Evolutionary conservation across 2,113 vertebrate species (phyloP).

Genomic region (Xenus cinereus): DNA sequence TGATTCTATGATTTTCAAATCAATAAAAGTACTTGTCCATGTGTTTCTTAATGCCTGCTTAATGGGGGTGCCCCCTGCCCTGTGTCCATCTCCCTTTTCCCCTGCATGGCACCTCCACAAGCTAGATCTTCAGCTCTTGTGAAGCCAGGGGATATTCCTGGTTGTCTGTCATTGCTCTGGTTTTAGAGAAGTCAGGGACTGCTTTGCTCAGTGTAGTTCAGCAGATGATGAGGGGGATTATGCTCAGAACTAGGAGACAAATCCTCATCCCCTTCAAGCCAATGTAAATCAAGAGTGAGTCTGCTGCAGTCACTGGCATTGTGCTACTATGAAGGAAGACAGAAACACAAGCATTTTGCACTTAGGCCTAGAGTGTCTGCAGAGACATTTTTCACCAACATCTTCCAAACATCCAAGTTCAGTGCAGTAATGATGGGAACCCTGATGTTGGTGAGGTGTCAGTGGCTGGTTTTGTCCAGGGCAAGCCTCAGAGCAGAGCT

Average conservation of each 20-base stretch:
- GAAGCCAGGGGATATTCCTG: background rate
- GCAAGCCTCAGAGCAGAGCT: background rate
- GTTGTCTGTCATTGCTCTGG: background rate
- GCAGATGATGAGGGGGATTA: background rate
- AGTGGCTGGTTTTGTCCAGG: background rate
- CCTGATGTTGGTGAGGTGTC: background rate
- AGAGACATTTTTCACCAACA: background rate
- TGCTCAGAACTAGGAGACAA: background rate
- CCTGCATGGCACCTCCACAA: background rate
- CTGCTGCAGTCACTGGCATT: background rate
- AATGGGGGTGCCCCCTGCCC: background rate
- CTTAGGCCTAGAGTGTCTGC: background rate
- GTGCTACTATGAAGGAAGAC: background rate
- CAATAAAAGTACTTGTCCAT: background rate
- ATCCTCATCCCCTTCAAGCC: background rate
- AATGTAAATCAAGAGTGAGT: background rate
- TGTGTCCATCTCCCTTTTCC: background rate
- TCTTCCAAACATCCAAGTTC: background rate
- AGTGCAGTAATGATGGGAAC: background rate
- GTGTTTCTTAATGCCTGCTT: background rate
- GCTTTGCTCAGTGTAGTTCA: background rate
- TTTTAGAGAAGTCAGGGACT: background rate
- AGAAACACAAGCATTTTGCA: background rate
- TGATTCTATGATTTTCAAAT: background rate
- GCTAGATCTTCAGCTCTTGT: background rate